Conservation (phyloP, 2,797 vertebrate species). For the Semotilus atromaculatus region DNA sequence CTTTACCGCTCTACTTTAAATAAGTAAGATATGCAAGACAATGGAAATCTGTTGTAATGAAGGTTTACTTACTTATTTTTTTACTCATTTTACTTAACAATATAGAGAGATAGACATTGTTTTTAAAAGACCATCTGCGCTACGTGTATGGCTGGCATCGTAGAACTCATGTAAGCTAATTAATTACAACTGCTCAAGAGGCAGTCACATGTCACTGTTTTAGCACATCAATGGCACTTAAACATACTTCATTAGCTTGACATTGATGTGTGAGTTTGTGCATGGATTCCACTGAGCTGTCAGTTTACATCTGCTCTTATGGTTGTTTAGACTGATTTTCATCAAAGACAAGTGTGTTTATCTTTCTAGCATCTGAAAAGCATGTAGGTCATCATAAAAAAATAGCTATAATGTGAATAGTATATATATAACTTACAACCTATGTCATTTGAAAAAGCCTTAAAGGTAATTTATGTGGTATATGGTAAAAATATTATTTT, state of each 20-base stretch:
- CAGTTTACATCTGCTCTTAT: conserved; percentile 65
- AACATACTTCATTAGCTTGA: conserved; percentile 76
- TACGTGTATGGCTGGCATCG: conserved; percentile 73
- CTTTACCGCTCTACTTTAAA: background rate
- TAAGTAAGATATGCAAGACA: background rate
- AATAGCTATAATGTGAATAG: background rate
- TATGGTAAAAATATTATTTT: background rate
- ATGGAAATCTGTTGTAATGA: background rate
- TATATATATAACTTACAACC: background rate
- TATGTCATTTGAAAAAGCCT: background rate
- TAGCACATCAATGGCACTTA: conserved; percentile 69
- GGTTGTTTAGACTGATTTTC: conserved; percentile 51
- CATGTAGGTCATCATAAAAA: conserved; percentile 34
- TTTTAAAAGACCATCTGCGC: conserved; percentile 75
- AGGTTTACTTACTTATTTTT: background rate
- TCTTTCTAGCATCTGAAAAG: conserved; percentile 14
- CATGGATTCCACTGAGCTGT: conserved; percentile 63
- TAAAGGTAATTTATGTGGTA: background rate
- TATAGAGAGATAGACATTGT: conserved; percentile 66
- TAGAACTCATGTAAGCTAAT: conserved; percentile 79
- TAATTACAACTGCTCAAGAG: conserved; percentile 80
- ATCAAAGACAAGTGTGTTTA: conserved; percentile 32
- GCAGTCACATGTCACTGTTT: conserved; percentile 75
- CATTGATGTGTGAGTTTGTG: conserved; percentile 69
- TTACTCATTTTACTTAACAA: background rate